Evolutionary conservation across 2,888 invertebrate genomes (phyloP).

Genomic region (Lochmaea capreae): DNA sequence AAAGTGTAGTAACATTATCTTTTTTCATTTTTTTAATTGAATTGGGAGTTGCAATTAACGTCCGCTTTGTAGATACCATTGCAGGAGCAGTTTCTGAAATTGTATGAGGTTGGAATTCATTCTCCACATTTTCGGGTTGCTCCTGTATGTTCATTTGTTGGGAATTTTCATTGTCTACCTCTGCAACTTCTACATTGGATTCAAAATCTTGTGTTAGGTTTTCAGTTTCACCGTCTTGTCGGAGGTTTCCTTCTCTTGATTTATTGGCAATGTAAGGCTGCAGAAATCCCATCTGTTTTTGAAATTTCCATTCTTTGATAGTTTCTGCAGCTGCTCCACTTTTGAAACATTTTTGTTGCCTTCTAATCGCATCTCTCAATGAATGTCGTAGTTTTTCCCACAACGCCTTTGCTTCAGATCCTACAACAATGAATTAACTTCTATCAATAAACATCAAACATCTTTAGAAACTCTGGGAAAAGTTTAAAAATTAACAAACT

Average conservation of each 20-base stretch:
- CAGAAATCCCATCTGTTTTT: conserved; percentile 39
- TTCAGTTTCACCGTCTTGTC: conserved; percentile 26
- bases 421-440: conserved; percentile 30
- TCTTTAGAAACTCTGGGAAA: background rate
- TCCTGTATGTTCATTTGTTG: too few relatives aligned
- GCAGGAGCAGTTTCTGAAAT: too few relatives aligned
- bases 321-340: conserved; percentile 28
- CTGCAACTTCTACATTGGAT: too few relatives aligned
- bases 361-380: conserved; percentile 29
- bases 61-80: too few relatives aligned
- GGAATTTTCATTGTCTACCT: too few relatives aligned
- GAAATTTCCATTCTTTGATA: conserved; percentile 34
- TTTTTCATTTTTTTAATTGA: too few relatives aligned
- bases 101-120: too few relatives aligned
- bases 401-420: conserved; percentile 35
- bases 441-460: background rate
- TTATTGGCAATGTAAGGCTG: conserved; percentile 35
- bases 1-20: too few relatives aligned
- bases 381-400: conserved; percentile 36
- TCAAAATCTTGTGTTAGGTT: background rate
- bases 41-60: too few relatives aligned
- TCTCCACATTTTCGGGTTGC: too few relatives aligned
- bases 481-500: background rate
- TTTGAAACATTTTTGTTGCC: conserved; percentile 24
- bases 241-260: conserved; percentile 34